Percentiles rank a stretch among this genome's conserved stretches.
phyloP scores from a whole-genome alignment of 2,113 vertebrate genomes.

The Chionomys nivalis region DNA sequence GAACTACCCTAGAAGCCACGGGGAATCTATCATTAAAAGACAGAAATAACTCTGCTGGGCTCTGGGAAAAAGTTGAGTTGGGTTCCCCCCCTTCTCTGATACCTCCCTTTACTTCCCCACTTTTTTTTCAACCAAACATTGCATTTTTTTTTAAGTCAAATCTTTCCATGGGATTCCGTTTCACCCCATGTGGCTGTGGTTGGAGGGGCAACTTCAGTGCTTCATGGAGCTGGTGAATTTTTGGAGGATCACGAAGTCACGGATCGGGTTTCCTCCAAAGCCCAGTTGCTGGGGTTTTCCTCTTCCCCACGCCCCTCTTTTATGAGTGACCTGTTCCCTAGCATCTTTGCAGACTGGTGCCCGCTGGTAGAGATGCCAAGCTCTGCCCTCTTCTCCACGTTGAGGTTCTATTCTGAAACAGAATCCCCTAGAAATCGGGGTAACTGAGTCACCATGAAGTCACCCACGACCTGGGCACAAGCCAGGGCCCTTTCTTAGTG shows the following conservation, averaged over 20 bases:
- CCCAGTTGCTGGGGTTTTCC: slow-evolving; percentile 54
- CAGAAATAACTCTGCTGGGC: slow-evolving; percentile 87
- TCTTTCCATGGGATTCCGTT: slow-evolving; percentile 86
- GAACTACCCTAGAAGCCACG: slow-evolving; percentile 77
- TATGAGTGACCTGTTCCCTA: background rate
- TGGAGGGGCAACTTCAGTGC: slow-evolving; percentile 80
- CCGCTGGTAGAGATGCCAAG: background rate
- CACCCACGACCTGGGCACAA: background rate
- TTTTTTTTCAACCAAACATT: slow-evolving; percentile 87
- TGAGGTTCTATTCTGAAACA: slow-evolving; percentile 31
- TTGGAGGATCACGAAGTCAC: slow-evolving; percentile 82
- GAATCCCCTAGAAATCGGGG: slow-evolving; percentile 11
- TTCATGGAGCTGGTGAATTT: slow-evolving; percentile 83
- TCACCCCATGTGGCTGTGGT: slow-evolving; percentile 87
- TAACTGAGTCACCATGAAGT: slow-evolving; percentile 49
- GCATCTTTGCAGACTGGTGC: background rate
- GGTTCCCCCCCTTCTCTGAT: slow-evolving; percentile 9
- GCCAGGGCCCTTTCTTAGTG: background rate
- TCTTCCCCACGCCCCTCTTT: background rate
- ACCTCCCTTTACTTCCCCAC: background rate
- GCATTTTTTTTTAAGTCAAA: slow-evolving; percentile 85
- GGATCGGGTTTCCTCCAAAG: slow-evolving; percentile 79
- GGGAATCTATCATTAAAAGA: slow-evolving; percentile 86
- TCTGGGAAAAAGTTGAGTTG: slow-evolving; percentile 83
- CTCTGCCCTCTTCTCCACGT: background rate